phyloP scores from a whole-genome alignment of 2,797 vertebrate species.

The Lepilemur septentrionalis region DNA sequence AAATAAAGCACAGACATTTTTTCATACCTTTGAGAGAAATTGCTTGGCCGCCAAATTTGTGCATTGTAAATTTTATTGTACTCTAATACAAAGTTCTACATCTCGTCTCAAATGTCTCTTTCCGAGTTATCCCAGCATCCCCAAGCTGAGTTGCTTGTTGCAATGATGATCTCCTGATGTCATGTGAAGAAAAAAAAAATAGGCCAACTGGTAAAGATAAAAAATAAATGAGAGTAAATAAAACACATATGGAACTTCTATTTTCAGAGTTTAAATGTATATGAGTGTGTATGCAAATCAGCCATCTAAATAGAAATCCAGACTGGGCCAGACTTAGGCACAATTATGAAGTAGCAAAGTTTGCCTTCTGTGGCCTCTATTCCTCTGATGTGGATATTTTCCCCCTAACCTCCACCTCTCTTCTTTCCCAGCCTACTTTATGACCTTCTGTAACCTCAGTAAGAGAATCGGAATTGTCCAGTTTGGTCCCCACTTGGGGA shows the following conservation, averaged over 20 bases:
- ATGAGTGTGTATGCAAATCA: slow-evolving; percentile 63
- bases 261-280: slow-evolving; percentile 68
- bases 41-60: slow-evolving; percentile 66
- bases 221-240: slow-evolving; percentile 73
- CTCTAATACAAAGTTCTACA: slow-evolving; percentile 59
- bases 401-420: neutral
- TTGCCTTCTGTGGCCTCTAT: neutral
- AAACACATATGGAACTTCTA: slow-evolving; percentile 72
- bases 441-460: neutral
- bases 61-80: slow-evolving; percentile 65
- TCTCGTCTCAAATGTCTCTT: slow-evolving; percentile 69
- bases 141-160: slow-evolving; percentile 19
- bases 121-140: neutral
- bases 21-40: slow-evolving; percentile 75
- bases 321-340: slow-evolving; percentile 30
- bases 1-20: slow-evolving; percentile 77
- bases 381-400: neutral
- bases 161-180: slow-evolving; percentile 53
- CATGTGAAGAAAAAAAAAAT: slow-evolving; percentile 30
- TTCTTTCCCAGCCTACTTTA: neutral
- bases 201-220: slow-evolving; percentile 73
- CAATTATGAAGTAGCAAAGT: slow-evolving; percentile 9
- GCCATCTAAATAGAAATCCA: slow-evolving; percentile 52
- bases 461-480: neutral
- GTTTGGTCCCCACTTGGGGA: neutral